phyloP scores from a whole-genome alignment of 64 coral and sea anemone species.

The Astreopora myriophthalma region DNA sequence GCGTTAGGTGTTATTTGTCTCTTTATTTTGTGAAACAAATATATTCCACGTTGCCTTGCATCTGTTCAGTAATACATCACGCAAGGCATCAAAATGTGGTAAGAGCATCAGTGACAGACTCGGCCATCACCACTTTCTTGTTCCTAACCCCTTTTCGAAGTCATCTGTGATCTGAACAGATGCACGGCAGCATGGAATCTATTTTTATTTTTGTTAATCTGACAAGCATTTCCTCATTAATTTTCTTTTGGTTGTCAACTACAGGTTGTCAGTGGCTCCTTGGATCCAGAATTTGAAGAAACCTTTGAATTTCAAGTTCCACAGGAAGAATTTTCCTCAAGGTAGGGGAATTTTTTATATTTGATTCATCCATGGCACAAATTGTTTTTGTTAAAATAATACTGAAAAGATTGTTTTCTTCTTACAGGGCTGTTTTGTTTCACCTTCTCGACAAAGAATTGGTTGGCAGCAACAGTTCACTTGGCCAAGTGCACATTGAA shows the following conservation, averaged over 20 bases:
- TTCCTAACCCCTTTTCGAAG: too few species aligned
- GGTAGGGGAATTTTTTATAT: neutral
- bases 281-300: conserved; percentile 92
- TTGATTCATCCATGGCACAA: too few species aligned
- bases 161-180: too few species aligned
- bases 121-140: too few species aligned
- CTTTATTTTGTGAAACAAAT: too few species aligned
- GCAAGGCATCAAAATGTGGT: too few species aligned
- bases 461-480: conserved; percentile 64
- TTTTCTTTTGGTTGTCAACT: neutral
- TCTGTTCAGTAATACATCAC: too few species aligned
- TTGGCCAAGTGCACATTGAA: conserved; percentile 89
- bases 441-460: conserved; percentile 88
- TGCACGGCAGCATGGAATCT: too few species aligned
- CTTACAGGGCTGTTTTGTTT: conserved; percentile 67
- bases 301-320: conserved; percentile 89
- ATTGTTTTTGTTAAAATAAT: neutral
- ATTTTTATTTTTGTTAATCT: too few species aligned
- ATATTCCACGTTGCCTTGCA: too few species aligned
- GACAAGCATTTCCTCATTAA: neutral
- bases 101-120: too few species aligned
- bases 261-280: conserved; percentile 74
- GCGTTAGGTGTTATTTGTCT: too few species aligned
- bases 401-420: neutral
- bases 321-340: conserved; percentile 86